Evolutionary conservation across 2,797 vertebrate genomes (phyloP), one percentile per base, ranked within the genome.

Genomic region (Adrianichthys oophorus): DNA sequence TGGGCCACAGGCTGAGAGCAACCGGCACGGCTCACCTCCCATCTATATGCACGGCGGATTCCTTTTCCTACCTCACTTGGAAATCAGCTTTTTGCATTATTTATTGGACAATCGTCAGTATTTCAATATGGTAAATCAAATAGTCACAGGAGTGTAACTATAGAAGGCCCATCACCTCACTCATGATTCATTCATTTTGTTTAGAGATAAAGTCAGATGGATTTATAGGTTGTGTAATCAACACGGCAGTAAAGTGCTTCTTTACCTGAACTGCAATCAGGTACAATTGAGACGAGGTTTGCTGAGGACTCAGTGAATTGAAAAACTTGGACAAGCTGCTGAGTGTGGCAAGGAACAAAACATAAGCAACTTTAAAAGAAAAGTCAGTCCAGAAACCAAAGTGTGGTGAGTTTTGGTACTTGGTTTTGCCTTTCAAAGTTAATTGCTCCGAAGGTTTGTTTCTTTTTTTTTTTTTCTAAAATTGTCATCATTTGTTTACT

Each of bases 1-100:
- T 92, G 93, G 85, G 83, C 48, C 85, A 83, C 84, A 83, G 85
- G 80, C 85, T 93, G 93, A 90, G 92, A 92, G 85, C 74, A 85
- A 79, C 79, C 72, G 55, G 74, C 80, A 77, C 63, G 59, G 72
- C 80, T 76, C 76, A 56, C 82, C 73, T 83, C 76, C 78, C 74
- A 83, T 86, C 78, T 85, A 83, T 84, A 86, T 85, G 83, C 82
- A 87, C 75, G 78, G 80, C 72, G 72, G 74, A 59, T 76, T 80
- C 80, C 80, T 72, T 74, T 74, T 70, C 77, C 75, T 76, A 68
- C 47, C 51, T 78, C 64, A 51, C 76, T 68, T 8, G 75, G 74
- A 87, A 87, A 72, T 80, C 81, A 62, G 79, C 81, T 83, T 86
- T 88, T 81, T 88, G 81, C 84, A 88, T 88, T 85, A 89, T 87